Evolutionary conservation across 2,888 invertebrate genomes (phyloP).

Genomic region (Anaspis maculata): DNA sequence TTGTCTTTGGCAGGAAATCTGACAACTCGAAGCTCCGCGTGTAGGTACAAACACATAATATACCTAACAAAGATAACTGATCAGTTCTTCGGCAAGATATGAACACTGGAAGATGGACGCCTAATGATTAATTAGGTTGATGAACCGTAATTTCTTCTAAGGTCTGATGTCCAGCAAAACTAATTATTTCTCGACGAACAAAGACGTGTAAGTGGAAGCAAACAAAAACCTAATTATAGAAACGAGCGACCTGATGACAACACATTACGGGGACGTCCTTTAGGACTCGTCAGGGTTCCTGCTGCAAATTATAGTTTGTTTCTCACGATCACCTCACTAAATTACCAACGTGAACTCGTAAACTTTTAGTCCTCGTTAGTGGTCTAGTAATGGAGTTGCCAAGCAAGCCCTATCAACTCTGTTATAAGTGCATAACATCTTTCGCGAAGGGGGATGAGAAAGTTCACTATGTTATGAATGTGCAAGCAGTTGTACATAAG

Average conservation of each 20-base stretch:
- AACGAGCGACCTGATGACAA: constrained; percentile 42
- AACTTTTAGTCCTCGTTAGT: constrained; percentile 15
- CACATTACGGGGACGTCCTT: constrained; percentile 40
- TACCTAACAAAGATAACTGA: too few relatives aligned
- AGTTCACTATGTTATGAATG: too few relatives aligned
- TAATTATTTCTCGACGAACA: constrained; percentile 24
- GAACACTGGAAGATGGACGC: too few relatives aligned
- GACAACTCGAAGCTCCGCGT: too few relatives aligned
- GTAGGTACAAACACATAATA: too few relatives aligned
- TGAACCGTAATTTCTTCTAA: too few relatives aligned
- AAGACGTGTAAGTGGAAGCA: constrained; percentile 32
- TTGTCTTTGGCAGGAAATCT: too few relatives aligned
- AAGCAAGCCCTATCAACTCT: constrained; percentile 7
- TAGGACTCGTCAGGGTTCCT: constrained; percentile 36
- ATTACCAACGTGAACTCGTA: constrained; percentile 22
- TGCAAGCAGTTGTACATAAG: too few relatives aligned
- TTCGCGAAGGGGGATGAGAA: too few relatives aligned
- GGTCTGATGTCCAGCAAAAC: constrained; percentile 26
- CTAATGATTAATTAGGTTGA: too few relatives aligned
- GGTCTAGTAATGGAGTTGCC: constrained; percentile 7
- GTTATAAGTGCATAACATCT: too few relatives aligned
- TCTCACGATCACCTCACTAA: constrained; percentile 32
- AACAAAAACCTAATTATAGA: constrained; percentile 42
- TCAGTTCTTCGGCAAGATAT: too few relatives aligned
- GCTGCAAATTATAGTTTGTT: constrained; percentile 32